phyloP scores from a whole-genome alignment of 2,888 invertebrate genomes.

The Gymnosoma rotundatum region DNA sequence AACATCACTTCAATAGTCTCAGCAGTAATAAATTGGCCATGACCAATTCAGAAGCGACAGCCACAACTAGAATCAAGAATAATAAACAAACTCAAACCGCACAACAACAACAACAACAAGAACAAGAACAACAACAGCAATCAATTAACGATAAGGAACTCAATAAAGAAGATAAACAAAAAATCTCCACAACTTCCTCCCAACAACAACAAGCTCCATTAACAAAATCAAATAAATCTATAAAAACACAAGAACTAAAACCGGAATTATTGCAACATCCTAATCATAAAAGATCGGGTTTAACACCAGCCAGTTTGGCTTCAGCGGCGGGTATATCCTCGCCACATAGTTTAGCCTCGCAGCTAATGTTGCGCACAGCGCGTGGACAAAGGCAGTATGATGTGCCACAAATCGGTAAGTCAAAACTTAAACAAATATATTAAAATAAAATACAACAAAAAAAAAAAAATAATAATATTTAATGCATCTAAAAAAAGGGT shows the following conservation, averaged over 20 bases:
- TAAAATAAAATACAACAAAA: not conserved
- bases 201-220: slow-evolving; percentile 11
- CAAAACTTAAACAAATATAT: not conserved
- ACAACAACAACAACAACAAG: slow-evolving; percentile 62
- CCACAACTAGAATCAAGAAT: slow-evolving; percentile 70
- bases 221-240: slow-evolving; percentile 71
- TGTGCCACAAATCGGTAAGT: slow-evolving; percentile 93
- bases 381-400: slow-evolving; percentile 91
- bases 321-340: slow-evolving; percentile 72
- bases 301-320: slow-evolving; percentile 65
- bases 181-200: not conserved
- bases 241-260: slow-evolving; percentile 50
- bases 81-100: slow-evolving; percentile 30
- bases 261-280: slow-evolving; percentile 75
- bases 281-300: slow-evolving; percentile 79
- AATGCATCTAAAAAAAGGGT: not conserved
- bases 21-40: slow-evolving; percentile 73
- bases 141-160: not conserved
- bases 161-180: slow-evolving; percentile 53
- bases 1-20: slow-evolving; percentile 75
- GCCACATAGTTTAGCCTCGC: slow-evolving; percentile 86
- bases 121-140: slow-evolving; percentile 12
- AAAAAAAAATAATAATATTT: too few species aligned
- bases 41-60: slow-evolving; percentile 78
- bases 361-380: slow-evolving; percentile 90